Conservation (phyloP, 2,888 invertebrate genomes). For the Priocnemis perturbator region DNA sequence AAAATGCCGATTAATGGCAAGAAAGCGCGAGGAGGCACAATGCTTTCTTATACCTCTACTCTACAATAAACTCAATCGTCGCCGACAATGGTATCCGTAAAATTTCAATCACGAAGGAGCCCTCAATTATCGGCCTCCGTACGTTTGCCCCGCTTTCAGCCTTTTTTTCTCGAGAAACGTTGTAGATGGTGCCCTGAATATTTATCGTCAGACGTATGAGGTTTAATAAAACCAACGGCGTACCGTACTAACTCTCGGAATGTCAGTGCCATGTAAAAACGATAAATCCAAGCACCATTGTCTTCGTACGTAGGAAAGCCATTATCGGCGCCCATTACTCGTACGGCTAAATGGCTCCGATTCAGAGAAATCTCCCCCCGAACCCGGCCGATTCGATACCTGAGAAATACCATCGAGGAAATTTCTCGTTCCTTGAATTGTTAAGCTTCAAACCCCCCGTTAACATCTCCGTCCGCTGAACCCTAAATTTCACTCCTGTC, state of each 20-base stretch:
- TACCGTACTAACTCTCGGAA: slow-evolving; percentile 31
- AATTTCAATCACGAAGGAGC: no score
- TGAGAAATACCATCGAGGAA: slow-evolving; percentile 49
- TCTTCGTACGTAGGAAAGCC: slow-evolving; percentile 50
- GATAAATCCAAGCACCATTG: slow-evolving; percentile 54
- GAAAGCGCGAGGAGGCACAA: no score
- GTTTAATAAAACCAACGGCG: slow-evolving; percentile 19
- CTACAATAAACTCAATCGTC: no score
- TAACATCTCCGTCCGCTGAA: slow-evolving; percentile 29
- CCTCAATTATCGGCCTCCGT: no score
- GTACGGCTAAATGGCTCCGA: slow-evolving; percentile 51
- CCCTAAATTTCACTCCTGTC: slow-evolving; percentile 44
- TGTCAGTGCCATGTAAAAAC: slow-evolving; percentile 55
- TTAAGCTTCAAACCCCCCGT: slow-evolving; percentile 40
- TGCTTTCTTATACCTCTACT: no score
- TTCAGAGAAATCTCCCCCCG: slow-evolving; percentile 32
- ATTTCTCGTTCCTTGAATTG: slow-evolving; percentile 52
- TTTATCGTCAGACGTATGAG: slow-evolving; percentile 9
- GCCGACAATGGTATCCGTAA: no score
- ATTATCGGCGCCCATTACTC: slow-evolving; percentile 54
- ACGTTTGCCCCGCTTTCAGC: no score
- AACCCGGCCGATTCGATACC: slow-evolving; percentile 45
- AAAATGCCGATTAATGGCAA: no score
- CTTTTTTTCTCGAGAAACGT: not conserved
- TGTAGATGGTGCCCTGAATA: slow-evolving; percentile 5